Conservation (phyloP, 2,113 vertebrate genomes). For the Anser cygnoides region DNA sequence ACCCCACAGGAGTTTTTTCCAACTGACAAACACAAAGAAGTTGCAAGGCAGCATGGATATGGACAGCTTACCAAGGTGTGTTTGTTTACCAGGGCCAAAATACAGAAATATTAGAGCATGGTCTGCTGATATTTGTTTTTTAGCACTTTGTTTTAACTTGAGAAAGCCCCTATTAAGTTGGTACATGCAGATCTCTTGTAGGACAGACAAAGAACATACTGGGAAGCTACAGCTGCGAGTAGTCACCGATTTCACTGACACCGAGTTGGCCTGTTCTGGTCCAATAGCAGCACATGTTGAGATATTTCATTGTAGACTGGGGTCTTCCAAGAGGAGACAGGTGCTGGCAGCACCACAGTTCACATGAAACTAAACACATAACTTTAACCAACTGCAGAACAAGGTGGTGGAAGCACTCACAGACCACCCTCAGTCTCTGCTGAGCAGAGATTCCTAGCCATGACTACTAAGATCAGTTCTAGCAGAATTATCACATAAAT, state of each 20-base stretch:
- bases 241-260: background rate
- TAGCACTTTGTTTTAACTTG: background rate
- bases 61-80: slow-evolving; percentile 87
- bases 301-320: background rate
- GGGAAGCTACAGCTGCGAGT: background rate
- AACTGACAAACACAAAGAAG: slow-evolving; percentile 79
- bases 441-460: background rate
- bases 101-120: background rate
- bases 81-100: background rate
- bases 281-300: background rate
- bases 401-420: background rate
- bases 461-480: background rate
- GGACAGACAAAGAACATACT: background rate
- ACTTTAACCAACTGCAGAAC: background rate
- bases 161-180: background rate
- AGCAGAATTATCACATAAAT: background rate
- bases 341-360: background rate
- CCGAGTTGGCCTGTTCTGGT: background rate
- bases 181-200: background rate
- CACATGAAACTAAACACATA: background rate
- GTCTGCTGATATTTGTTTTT: background rate
- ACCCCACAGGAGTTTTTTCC: slow-evolving; percentile 85
- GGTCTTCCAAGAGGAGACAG: background rate
- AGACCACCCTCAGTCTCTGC: background rate
- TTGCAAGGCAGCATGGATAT: slow-evolving; percentile 84